Base-by-base conservation (phyloP, 2,888 invertebrate species). In the Caenorhabditis sp. region DNA sequence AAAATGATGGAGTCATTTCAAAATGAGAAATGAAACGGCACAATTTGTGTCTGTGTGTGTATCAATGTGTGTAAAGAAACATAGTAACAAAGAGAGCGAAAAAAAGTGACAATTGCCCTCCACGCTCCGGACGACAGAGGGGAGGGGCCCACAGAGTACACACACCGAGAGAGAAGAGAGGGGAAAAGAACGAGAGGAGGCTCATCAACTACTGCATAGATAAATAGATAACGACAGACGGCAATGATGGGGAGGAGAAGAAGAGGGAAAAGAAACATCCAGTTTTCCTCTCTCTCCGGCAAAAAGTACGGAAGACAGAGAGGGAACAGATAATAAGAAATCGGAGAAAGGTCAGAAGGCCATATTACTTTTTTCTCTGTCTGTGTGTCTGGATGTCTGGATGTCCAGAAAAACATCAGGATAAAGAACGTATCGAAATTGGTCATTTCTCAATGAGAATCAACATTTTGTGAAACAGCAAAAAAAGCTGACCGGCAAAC, bases 261-360 rank as follows among this genome's bases (percentile, higher is more conserved):
- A 6, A 10, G 12, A 26, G 28, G 12, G 19, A 54, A 24, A 54
- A 26, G 54, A 54, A 54, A 54, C 54, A 54, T 54, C 54, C 72
- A 47, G 61, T 47, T 72, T 61, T 72, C 58, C 72, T n/a, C n/a
- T n/a, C n/a, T n/a, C n/a, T n/a, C n/a, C 47, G 72, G 19, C 24
- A 22, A 58, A 19, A 56, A 26, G n/a, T 41, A 47, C 44, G 10
- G 28, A n/a, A 24, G 59, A 22, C n/a, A 59, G 22, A 64, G 63
- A 63, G 28, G 63, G n/a, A 61, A 44, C 28, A 72, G 58, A 56
- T 41, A 49, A 47, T 26, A 28, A 31, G 56, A 22, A 41, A 31
- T 19, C 8, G 24, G 38, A 38, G 19, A 19, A 47, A 19, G n/a
- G 7, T 4, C n/a, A 19, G n/a, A 47, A 47, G 38, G 38, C 12